Base-by-base conservation (phyloP, 1,140 invertebrate species). In the Theocolax elegans region DNA sequence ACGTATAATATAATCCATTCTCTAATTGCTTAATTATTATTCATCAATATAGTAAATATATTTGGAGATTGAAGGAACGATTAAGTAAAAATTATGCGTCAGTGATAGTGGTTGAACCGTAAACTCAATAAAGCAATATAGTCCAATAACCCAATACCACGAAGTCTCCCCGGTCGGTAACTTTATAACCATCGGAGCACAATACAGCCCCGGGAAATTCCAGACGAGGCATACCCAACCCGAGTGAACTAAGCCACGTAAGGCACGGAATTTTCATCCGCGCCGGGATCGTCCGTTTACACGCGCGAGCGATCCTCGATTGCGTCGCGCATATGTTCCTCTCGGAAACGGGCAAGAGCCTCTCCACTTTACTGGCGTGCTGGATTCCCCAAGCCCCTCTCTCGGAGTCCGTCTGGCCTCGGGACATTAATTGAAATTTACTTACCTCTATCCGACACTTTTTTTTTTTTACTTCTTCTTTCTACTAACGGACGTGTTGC, bases 351-450 rank as follows among this genome's bases (percentile, higher is more conserved):
- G 4, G 25, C 59, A 17, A 17, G 7, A 9, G 44, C 17, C 8
- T 48, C n/a, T 48, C 29, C 63, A 63, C 60, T 63, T 63, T 63
- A 35, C 17, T 27, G 42, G 60, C 60, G 31, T 17, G 58, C 12
- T 46, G n/a, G 59, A 29, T 31, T 46, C 59, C 19, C 23, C 0
- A 6, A 38, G 31, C 17, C 54, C 10, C 8, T 15, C 17, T 40
- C 17, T n/a, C n/a, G n/a, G n/a, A n/a, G n/a, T n/a, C n/a, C n/a
- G n/a, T n/a, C n/a, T 58, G 23, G 53, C 69, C 31, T 46, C 49
- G 51, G 19, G 58, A 53, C 70, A 67, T 72, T 72, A 72, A 72
- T 72, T 67, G 44, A 67, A 72, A 67, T 72, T 72, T 67, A 72
- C 56, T 67, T 54, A 67, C 46, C 49, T 48, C 51, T 9, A 15